These are phyloP conservation scores for Hoplodrina ambigua DNA, from an alignment of 2,888 invertebrate species.

Conservation along the genomic window DNA sequence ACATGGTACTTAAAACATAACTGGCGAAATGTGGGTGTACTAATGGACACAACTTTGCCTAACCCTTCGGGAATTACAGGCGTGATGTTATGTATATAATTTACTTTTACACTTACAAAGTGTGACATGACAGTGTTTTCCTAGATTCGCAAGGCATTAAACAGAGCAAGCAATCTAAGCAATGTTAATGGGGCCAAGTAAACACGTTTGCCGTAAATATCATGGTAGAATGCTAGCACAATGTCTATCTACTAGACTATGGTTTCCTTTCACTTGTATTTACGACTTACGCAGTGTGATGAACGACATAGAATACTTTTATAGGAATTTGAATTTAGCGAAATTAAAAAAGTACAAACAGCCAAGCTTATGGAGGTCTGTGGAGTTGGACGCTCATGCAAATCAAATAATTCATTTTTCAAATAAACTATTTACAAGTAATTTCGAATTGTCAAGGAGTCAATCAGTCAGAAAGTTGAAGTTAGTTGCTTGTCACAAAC, in stretches of 20 bases:
- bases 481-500: too few species aligned
- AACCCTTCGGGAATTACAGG: too few species aligned
- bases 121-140: conserved; percentile 1
- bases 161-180: conserved; percentile 21
- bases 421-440: too few species aligned
- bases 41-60: too few species aligned
- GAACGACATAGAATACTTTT: background rate
- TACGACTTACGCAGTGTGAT: conserved; percentile 37
- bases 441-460: too few species aligned
- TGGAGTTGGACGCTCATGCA: too few species aligned
- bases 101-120: background rate
- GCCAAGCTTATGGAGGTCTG: background rate
- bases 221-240: conserved; percentile 31
- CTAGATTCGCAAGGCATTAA: background rate
- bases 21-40: too few species aligned
- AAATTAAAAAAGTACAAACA: background rate
- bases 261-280: conserved; percentile 31
- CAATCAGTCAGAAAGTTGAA: too few species aligned
- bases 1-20: too few species aligned
- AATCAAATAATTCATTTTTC: too few species aligned
- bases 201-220: conserved; percentile 45
- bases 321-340: background rate
- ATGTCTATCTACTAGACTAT: conserved; percentile 27
- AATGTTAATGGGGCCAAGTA: conserved; percentile 41
- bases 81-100: too few species aligned